Percentiles rank a stretch among this genome's conserved stretches.
Conservation (phyloP, 1,140 invertebrate genomes). For the Drosophila pseudoobscura region DNA sequence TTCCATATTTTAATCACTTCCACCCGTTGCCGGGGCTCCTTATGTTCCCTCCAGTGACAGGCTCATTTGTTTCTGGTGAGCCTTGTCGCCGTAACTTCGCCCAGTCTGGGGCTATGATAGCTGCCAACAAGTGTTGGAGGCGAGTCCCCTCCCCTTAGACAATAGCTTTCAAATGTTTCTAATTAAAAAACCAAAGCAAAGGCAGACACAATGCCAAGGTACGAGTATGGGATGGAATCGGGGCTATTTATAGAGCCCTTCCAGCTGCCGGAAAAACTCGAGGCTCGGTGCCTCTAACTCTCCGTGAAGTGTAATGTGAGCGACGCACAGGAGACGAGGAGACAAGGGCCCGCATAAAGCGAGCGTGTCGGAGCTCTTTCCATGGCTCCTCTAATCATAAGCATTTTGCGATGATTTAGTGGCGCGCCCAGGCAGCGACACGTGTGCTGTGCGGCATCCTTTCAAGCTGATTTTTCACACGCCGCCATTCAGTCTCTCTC, state of each 20-base stretch:
- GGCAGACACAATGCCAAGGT: constrained; percentile 27
- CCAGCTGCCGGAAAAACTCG: constrained; percentile 54
- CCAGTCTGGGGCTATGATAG: constrained; percentile 60
- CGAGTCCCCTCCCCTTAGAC: constrained; percentile 18
- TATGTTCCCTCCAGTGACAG: constrained; percentile 52
- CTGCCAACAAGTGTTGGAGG: constrained; percentile 68
- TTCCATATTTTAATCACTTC: constrained; percentile 28
- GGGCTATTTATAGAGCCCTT: constrained; percentile 49
- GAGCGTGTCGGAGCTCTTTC: too few species aligned
- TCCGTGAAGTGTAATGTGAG: constrained; percentile 65
- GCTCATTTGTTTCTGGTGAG: constrained; percentile 71
- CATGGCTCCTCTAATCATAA: constrained; percentile 60
- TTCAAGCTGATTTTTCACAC: constrained; percentile 78
- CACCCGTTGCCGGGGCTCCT: constrained; percentile 26
- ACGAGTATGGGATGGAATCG: background rate
- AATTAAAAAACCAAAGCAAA: constrained; percentile 63
- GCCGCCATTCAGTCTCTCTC: constrained; percentile 33
- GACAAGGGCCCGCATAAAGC: too few species aligned
- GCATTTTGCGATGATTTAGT: constrained; percentile 78
- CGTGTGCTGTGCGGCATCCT: constrained; percentile 67
- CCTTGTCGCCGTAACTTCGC: constrained; percentile 40
- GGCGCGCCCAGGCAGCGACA: constrained; percentile 63
- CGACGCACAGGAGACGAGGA: constrained; percentile 31
- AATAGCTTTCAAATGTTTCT: constrained; percentile 80
- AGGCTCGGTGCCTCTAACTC: constrained; percentile 58